Percentiles rank a stretch among this genome's conserved stretches.
Conservation (phyloP, 2,888 invertebrate species). For the Drosophila picticornis region DNA sequence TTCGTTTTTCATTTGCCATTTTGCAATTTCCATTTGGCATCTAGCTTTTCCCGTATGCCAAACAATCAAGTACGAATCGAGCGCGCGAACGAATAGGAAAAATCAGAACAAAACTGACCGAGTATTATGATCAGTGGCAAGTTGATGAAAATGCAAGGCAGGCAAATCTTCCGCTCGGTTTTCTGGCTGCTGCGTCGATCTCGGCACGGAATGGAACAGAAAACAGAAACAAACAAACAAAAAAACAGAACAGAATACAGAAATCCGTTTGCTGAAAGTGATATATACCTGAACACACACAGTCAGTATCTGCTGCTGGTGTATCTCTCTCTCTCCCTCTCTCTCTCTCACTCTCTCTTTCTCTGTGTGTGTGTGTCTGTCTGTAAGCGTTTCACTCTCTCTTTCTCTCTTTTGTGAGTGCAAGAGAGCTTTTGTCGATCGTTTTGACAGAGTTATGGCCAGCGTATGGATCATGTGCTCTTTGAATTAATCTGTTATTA, state of each 20-base stretch:
- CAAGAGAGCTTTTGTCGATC: slow-evolving; percentile 17
- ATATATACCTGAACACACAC: slow-evolving; percentile 44
- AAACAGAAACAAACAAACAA: slow-evolving; percentile 13
- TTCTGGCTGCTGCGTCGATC: slow-evolving; percentile 43
- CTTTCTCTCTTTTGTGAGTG: slow-evolving; percentile 1
- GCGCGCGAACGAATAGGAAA: slow-evolving; percentile 27
- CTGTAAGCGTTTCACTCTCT: not conserved
- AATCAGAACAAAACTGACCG: not conserved
- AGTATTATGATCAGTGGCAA: slow-evolving; percentile 14
- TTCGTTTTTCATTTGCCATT: not conserved
- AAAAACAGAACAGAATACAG: slow-evolving; percentile 55
- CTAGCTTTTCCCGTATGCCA: slow-evolving; percentile 28
- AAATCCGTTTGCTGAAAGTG: slow-evolving; percentile 71
- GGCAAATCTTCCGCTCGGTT: slow-evolving; percentile 51
- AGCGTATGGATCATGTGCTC: slow-evolving; percentile 28
- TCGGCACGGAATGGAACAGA: slow-evolving; percentile 29
- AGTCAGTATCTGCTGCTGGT: slow-evolving; percentile 6
- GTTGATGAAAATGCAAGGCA: slow-evolving; percentile 37
- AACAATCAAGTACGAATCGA: slow-evolving; percentile 41
- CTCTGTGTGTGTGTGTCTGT: not conserved
- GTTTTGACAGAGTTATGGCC: slow-evolving; percentile 12
- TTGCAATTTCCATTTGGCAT: slow-evolving; percentile 1
- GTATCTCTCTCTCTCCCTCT: not conserved
- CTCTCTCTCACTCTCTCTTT: not conserved
- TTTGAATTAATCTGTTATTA: slow-evolving; percentile 10